These are phyloP conservation scores for Tetragnatha montana DNA, from an alignment of 2,888 invertebrate genomes.

Conservation along the genomic window DNA sequence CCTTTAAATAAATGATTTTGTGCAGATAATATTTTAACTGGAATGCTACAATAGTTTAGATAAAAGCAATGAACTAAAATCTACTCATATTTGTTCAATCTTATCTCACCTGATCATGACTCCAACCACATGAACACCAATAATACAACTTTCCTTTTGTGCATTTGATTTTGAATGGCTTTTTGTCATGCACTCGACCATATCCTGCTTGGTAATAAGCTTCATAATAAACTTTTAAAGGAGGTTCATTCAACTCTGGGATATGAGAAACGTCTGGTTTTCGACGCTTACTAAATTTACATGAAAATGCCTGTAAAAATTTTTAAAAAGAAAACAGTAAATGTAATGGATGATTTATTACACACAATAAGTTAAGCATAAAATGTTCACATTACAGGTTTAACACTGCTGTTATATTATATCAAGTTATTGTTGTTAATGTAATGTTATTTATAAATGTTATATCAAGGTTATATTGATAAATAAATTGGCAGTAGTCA, in stretches of 20 bases:
- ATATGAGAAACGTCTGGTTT: constrained; percentile 63
- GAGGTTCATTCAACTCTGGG: constrained; percentile 72
- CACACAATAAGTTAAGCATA: neutral
- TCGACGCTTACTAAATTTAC: constrained; percentile 44
- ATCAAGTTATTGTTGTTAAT: neutral
- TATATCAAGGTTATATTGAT: too few relatives aligned
- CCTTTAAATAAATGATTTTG: too few relatives aligned
- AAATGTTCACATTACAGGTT: neutral
- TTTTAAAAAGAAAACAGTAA: neutral
- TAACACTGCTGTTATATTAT: too few relatives aligned
- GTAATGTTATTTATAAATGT: neutral
- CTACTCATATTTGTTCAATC: too few relatives aligned
- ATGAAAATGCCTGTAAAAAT: constrained; percentile 24
- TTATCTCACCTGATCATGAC: constrained; percentile 82
- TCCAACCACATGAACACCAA: constrained; percentile 97
- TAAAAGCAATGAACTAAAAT: neutral
- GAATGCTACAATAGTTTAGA: neutral
- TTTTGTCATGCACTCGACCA: constrained; percentile 90
- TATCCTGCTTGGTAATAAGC: constrained; percentile 80
- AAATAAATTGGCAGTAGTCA: too few relatives aligned
- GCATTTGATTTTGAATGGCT: constrained; percentile 87
- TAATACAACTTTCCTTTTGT: constrained; percentile 85
- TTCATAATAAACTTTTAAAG: constrained; percentile 69
- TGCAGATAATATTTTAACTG: too few relatives aligned
- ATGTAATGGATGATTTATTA: neutral